Percentiles rank a stretch among this genome's conserved stretches.
These are phyloP conservation scores for Pleuronectes platessa DNA, from an alignment of 2,113 vertebrate genomes.

Conservation along the genomic window DNA sequence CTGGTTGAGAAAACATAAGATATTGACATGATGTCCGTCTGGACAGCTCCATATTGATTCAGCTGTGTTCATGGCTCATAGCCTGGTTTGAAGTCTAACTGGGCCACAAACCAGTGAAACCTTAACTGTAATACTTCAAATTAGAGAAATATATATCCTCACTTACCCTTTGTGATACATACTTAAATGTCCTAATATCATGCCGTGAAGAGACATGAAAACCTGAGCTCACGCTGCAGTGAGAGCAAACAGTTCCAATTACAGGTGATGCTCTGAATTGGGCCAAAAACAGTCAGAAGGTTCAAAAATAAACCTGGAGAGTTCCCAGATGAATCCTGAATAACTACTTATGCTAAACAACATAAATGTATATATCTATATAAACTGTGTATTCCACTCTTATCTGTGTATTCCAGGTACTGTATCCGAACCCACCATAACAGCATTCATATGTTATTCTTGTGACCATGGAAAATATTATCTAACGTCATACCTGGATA, in stretches of 20 bases:
- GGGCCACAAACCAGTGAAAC: background rate
- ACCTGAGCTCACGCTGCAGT: no score
- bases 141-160: background rate
- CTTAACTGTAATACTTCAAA: background rate
- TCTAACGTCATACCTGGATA: background rate
- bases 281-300: slow-evolving; percentile 17
- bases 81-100: background rate
- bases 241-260: background rate
- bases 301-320: background rate
- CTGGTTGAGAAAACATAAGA: slow-evolving; percentile 32
- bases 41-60: background rate
- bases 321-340: background rate
- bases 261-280: background rate
- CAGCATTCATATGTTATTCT: slow-evolving; percentile 6
- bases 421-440: background rate
- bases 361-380: background rate
- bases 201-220: background rate
- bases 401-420: slow-evolving; percentile 23
- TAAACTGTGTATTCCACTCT: slow-evolving; percentile 4
- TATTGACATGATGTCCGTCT: slow-evolving; percentile 30
- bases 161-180: background rate
- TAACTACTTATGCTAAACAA: background rate
- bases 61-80: background rate
- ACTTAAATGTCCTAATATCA: no score
- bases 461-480: background rate